phyloP scores from a whole-genome alignment of 1,140 invertebrate genomes.

The Atopsyche davidsoni region DNA sequence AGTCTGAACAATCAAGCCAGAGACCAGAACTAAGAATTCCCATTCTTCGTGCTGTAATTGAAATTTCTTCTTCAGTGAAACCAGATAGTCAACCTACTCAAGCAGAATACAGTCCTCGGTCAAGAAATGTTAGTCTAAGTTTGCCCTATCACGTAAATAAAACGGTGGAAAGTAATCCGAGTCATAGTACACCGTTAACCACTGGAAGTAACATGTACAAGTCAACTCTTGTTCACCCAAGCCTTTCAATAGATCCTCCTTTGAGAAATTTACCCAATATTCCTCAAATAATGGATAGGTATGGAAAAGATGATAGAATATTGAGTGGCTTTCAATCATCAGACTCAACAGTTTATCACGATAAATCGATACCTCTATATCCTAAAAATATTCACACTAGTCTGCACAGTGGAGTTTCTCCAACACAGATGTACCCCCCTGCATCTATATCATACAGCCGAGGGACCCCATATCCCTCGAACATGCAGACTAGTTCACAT shows the following conservation, averaged over 20 bases:
- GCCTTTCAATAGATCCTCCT: slow-evolving; percentile 37
- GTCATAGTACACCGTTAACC: slow-evolving; percentile 11
- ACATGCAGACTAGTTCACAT: slow-evolving; percentile 38
- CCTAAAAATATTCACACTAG: slow-evolving; percentile 40
- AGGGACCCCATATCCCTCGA: slow-evolving; percentile 30
- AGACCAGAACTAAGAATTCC: slow-evolving; percentile 19
- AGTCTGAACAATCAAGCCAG: slow-evolving; percentile 11
- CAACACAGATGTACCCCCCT: slow-evolving; percentile 17
- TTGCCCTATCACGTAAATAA: slow-evolving; percentile 8
- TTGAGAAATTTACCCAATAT: slow-evolving; percentile 50
- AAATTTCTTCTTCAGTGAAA: slow-evolving; percentile 18
- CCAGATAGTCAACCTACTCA: slow-evolving; percentile 7
- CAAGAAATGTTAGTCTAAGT: slow-evolving; percentile 12
- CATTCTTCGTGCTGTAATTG: slow-evolving; percentile 13
- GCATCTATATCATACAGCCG: slow-evolving; percentile 15
- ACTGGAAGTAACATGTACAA: slow-evolving; percentile 13
- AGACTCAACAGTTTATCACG: slow-evolving; percentile 38
- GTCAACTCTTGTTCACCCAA: slow-evolving; percentile 38
- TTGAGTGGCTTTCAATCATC: slow-evolving; percentile 37
- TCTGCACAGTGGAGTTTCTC: slow-evolving; percentile 10
- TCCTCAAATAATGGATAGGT: slow-evolving; percentile 55
- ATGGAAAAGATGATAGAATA: slow-evolving; percentile 50
- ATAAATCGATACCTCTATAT: slow-evolving; percentile 48
- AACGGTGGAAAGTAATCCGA: slow-evolving; percentile 10
- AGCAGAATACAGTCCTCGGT: slow-evolving; percentile 6